phyloP scores from a whole-genome alignment of 2,888 invertebrate species.

The Catocala nupta region DNA sequence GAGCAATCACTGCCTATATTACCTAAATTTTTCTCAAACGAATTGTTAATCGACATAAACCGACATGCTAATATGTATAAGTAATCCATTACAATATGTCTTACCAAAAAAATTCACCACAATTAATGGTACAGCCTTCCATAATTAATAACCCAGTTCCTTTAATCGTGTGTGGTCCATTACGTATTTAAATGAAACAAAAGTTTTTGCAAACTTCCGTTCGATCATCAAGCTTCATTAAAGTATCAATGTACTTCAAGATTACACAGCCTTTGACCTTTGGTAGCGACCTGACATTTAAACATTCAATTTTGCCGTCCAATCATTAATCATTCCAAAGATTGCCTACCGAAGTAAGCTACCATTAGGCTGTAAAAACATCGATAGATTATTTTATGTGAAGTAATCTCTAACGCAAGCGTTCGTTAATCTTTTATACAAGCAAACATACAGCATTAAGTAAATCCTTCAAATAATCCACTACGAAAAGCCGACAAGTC shows the following conservation, averaged over 20 bases:
- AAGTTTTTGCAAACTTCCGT: conserved; percentile 45
- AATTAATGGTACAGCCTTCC: background rate
- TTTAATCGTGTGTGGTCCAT: conserved; percentile 12
- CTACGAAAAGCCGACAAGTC: conserved; percentile 79
- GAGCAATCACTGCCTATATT: too few species aligned
- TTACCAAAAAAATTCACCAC: background rate
- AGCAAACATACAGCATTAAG: conserved; percentile 80
- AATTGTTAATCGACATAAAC: too few species aligned
- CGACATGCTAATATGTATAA: too few species aligned
- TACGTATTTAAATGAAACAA: background rate
- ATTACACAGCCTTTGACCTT: conserved; percentile 56
- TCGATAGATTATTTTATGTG: conserved; percentile 62
- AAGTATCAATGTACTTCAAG: conserved; percentile 47
- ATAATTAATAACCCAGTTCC: background rate
- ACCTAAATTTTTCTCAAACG: too few species aligned
- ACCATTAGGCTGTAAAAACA: conserved; percentile 70
- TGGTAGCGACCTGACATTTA: conserved; percentile 58
- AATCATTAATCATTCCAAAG: conserved; percentile 62
- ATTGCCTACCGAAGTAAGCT: conserved; percentile 51
- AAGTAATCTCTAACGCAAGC: conserved; percentile 71
- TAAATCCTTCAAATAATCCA: conserved; percentile 84
- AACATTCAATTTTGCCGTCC: conserved; percentile 58
- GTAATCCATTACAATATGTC: too few species aligned
- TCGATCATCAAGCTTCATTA: conserved; percentile 48
- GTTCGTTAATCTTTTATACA: conserved; percentile 73